Evolutionary conservation across 2,797 vertebrate genomes (phyloP).

Genomic region (Tapirus indicus): DNA sequence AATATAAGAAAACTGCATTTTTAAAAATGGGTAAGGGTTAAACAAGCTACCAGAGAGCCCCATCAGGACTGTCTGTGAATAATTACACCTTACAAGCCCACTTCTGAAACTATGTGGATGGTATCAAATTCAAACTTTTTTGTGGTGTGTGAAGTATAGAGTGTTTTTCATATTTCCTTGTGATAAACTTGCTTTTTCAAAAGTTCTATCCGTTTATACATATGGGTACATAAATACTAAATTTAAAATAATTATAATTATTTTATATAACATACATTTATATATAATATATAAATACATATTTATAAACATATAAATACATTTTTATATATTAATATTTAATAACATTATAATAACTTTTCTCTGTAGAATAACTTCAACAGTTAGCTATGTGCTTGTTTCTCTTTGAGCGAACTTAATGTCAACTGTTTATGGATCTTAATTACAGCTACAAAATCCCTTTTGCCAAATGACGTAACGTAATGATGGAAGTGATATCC

Average conservation of each 20-base stretch:
- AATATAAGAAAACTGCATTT: constrained; percentile 5
- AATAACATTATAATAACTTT: neutral
- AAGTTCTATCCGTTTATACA: neutral
- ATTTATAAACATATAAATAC: neutral
- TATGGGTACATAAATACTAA: neutral
- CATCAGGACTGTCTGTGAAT: neutral
- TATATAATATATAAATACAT: neutral
- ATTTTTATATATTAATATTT: neutral
- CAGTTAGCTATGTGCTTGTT: neutral
- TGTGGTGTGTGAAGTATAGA: neutral
- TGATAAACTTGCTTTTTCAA: constrained; percentile 19
- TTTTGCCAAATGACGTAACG: constrained; percentile 8
- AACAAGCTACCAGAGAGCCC: neutral
- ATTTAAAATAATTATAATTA: neutral
- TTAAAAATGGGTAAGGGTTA: neutral
- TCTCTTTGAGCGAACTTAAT: neutral
- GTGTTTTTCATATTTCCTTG: neutral
- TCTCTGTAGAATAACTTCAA: neutral
- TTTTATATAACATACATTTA: neutral
- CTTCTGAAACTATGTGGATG: neutral
- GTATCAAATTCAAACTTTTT: neutral
- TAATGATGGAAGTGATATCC: neutral
- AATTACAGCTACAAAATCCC: neutral
- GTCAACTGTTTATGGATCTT: neutral
- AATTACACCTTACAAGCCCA: neutral